Percentiles rank a stretch among this genome's conserved stretches.
Evolutionary conservation across 2,113 vertebrate species (phyloP).

Genomic region (Illadopsis cleaveri): DNA sequence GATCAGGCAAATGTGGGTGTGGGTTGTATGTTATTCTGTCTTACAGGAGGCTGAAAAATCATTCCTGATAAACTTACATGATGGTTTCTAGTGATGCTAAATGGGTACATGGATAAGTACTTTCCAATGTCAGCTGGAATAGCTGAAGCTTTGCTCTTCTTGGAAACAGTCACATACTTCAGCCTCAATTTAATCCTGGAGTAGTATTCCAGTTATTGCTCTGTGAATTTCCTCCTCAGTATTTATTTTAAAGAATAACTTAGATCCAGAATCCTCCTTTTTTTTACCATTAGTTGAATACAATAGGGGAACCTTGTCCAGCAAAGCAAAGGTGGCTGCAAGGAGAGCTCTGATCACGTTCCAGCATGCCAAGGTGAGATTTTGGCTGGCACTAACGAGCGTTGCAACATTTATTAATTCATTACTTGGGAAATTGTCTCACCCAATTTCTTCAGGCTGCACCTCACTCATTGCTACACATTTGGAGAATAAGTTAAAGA

Average conservation of each 20-base stretch:
- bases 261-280: not conserved
- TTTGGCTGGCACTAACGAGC: conserved; percentile 24
- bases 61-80: not conserved
- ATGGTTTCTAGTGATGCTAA: not conserved
- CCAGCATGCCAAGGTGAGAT: conserved; percentile 32
- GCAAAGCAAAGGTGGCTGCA: not conserved
- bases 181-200: not conserved
- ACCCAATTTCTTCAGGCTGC: conserved; percentile 68
- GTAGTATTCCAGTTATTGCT: not conserved
- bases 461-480: conserved; percentile 60
- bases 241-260: not conserved
- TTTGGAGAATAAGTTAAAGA: conserved; percentile 50
- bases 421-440: conserved; percentile 70
- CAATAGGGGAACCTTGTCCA: not conserved
- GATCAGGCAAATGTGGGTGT: not conserved
- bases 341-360: conserved; percentile 50
- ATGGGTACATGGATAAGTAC: not conserved
- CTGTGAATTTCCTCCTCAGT: not conserved
- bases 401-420: conserved; percentile 65
- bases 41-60: not conserved
- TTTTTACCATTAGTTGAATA: not conserved
- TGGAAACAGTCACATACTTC: not conserved
- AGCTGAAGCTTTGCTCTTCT: not conserved
- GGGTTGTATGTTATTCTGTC: not conserved
- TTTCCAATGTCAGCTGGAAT: not conserved